These are phyloP conservation scores for Hoplostethus mediterraneus DNA, from an alignment of 2,797 vertebrate species.

Conservation along the genomic window DNA sequence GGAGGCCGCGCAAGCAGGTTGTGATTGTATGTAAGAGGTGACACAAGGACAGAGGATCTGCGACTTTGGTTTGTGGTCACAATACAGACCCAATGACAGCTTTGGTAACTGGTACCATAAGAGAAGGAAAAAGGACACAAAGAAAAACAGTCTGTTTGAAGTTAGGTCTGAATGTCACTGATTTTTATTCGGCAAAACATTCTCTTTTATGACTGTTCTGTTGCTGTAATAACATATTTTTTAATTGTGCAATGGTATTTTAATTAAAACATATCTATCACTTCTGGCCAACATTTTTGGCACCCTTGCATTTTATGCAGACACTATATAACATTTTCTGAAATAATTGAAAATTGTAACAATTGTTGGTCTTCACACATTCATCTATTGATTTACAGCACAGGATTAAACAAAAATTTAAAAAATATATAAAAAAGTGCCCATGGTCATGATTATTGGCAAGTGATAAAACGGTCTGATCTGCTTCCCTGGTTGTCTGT, in stretches of 20 bases:
- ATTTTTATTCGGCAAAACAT: conserved; percentile 85
- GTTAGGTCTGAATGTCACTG: conserved; percentile 85
- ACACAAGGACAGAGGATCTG: conserved; percentile 31
- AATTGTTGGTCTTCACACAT: too few relatives aligned
- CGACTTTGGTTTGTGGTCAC: conserved; percentile 71
- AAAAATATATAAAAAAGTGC: too few relatives aligned
- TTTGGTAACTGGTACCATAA: conserved; percentile 35
- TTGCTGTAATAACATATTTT: conserved; percentile 88
- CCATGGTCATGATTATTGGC: too few relatives aligned
- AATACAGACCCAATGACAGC: conserved; percentile 13
- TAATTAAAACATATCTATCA: not conserved
- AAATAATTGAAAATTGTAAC: too few relatives aligned
- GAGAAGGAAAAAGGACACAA: conserved; percentile 21
- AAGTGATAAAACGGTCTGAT: too few relatives aligned
- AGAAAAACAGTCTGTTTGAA: conserved; percentile 60
- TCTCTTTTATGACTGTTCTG: conserved; percentile 87
- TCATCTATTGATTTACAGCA: too few relatives aligned
- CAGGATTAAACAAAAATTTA: too few relatives aligned
- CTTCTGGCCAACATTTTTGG: too few relatives aligned
- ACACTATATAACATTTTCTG: too few relatives aligned
- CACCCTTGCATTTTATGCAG: too few relatives aligned
- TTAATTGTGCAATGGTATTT: conserved; percentile 18
- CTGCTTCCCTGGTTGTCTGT: too few relatives aligned
- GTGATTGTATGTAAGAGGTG: conserved; percentile 16
- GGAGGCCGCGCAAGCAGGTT: conserved; percentile 12